These are phyloP conservation scores for Cactoblastis cactorum DNA, from an alignment of 2,888 invertebrate species.

Conservation along the genomic window DNA sequence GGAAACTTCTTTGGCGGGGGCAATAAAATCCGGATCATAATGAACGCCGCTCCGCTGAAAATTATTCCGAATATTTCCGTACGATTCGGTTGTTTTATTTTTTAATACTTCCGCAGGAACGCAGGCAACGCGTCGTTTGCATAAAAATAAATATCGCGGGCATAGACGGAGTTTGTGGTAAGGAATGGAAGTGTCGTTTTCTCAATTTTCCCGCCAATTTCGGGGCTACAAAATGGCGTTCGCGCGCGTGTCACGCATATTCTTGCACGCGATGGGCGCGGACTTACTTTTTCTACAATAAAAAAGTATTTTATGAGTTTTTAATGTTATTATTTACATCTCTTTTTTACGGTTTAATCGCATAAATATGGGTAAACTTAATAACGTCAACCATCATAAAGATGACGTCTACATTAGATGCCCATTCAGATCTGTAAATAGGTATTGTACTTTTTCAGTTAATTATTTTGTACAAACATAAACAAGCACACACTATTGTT, in stretches of 20 bases:
- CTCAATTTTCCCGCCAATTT: conserved; percentile 73
- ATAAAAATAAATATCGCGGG: conserved; percentile 43
- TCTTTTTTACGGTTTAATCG: conserved; percentile 9
- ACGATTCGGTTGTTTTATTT: conserved; percentile 45
- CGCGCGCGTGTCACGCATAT: conserved; percentile 52
- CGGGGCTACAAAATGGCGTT: conserved; percentile 66
- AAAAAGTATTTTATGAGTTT: conserved; percentile 36
- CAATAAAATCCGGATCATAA: conserved; percentile 48
- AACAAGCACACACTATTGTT: too few relatives aligned
- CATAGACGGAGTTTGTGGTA: conserved; percentile 32
- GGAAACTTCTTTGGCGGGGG: conserved; percentile 36
- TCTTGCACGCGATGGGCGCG: conserved; percentile 45
- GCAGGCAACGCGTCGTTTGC: conserved; percentile 41
- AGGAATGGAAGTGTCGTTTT: conserved; percentile 62
- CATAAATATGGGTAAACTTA: neutral
- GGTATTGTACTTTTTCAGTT: too few relatives aligned
- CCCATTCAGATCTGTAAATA: neutral
- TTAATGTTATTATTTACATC: conserved; percentile 25
- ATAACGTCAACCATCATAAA: neutral
- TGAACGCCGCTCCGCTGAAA: conserved; percentile 29
- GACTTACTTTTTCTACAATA: conserved; percentile 38
- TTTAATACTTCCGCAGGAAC: conserved; percentile 46
- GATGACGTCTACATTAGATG: conserved; percentile 1
- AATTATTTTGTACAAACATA: too few relatives aligned
- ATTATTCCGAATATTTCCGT: conserved; percentile 31